A percentile compares a stretch with the other conserved stretches of the same genome.
phyloP scores from a whole-genome alignment of 2,113 vertebrate species.

The Tetrao urogallus region DNA sequence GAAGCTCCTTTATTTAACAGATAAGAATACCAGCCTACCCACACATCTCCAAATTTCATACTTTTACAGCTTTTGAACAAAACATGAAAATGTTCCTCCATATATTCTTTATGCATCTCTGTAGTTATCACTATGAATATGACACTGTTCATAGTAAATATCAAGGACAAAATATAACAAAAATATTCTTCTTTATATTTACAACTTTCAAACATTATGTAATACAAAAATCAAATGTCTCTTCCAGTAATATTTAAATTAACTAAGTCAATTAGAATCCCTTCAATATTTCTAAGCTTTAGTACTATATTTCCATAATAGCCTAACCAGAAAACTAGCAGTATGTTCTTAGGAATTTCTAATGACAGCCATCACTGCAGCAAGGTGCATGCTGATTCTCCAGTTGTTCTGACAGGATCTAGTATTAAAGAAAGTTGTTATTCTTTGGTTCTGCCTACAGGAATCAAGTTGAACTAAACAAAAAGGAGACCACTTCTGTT shows the following conservation, averaged over 20 bases:
- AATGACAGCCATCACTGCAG: not conserved
- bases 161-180: not conserved
- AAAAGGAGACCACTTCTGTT: not conserved
- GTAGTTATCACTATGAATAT: not conserved
- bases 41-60: not conserved
- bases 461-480: not conserved
- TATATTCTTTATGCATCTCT: not conserved
- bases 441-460: not conserved
- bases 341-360: not conserved
- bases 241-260: not conserved
- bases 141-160: not conserved
- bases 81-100: not conserved
- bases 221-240: not conserved
- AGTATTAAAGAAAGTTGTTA: not conserved
- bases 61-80: not conserved
- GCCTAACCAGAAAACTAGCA: not conserved
- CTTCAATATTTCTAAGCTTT: constrained; percentile 11
- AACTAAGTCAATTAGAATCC: not conserved
- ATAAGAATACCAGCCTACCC: not conserved
- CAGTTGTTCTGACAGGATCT: not conserved
- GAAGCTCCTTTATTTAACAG: constrained; percentile 42
- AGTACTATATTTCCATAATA: not conserved
- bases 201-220: not conserved
- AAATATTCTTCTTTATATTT: not conserved
- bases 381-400: not conserved